A percentile compares a stretch with the other conserved stretches of the same genome.
Evolutionary conservation across 2,113 vertebrate genomes (phyloP).

Genomic region (Lathamus discolor): DNA sequence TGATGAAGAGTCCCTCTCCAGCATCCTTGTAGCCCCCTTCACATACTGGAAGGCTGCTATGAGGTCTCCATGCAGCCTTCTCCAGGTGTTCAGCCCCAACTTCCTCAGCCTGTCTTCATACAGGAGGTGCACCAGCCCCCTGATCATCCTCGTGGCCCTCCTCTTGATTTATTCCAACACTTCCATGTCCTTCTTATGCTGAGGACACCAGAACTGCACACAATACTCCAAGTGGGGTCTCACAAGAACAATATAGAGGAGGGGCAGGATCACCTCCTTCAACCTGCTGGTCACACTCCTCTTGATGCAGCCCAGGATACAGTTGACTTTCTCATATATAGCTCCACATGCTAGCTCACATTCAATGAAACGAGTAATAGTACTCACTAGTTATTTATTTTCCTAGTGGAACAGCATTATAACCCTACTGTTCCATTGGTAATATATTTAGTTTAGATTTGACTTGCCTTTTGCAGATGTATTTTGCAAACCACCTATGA

Average conservation of each 20-base stretch:
- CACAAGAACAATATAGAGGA: neutral
- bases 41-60: neutral
- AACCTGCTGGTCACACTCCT: neutral
- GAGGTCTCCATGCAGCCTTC: neutral
- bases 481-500: neutral
- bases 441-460: neutral
- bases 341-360: neutral
- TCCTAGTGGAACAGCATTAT: neutral
- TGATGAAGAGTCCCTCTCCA: neutral
- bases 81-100: neutral
- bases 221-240: too few species aligned
- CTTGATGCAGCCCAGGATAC: neutral
- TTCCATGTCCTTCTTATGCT: too few species aligned
- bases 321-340: neutral
- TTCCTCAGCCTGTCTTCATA: too few species aligned
- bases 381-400: neutral
- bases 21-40: neutral
- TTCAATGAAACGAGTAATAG: neutral
- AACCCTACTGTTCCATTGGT: neutral
- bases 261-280: neutral
- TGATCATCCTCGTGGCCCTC: too few species aligned
- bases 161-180: too few species aligned
- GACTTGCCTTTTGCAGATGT: neutral
- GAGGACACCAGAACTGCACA: too few species aligned
- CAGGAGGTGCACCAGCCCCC: too few species aligned